phyloP scores from a whole-genome alignment of 35 echinoderm and acorn worm species.

The Hemicentrotus pulcherrimus region DNA sequence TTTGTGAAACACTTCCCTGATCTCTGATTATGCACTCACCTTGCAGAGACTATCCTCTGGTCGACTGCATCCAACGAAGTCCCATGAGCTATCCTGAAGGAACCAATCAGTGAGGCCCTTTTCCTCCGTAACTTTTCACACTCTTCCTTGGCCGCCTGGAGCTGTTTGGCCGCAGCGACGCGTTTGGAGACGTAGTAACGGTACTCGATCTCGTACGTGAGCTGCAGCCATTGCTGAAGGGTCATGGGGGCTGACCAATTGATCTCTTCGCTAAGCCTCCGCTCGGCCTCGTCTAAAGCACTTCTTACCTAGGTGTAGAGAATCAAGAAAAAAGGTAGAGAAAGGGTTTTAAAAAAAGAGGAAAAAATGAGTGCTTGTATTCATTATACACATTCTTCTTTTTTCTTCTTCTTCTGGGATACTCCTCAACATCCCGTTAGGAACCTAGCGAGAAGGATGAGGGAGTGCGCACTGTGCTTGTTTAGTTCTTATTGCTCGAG shows the following conservation, averaged over 20 bases:
- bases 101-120: slow-evolving; percentile 60
- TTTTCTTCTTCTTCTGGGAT: too few species aligned
- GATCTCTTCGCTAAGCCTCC: slow-evolving; percentile 62
- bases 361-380: neutral
- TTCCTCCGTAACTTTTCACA: slow-evolving; percentile 75
- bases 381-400: neutral
- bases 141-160: slow-evolving; percentile 89
- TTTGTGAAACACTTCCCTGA: too few species aligned
- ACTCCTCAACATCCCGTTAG: too few species aligned
- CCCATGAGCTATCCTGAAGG: slow-evolving; percentile 73
- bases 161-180: slow-evolving; percentile 75
- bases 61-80: slow-evolving; percentile 71
- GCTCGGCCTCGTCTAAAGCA: slow-evolving; percentile 82
- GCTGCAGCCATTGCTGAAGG: slow-evolving; percentile 88
- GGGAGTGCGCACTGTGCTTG: too few species aligned
- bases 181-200: slow-evolving; percentile 71
- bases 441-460: too few species aligned
- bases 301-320: slow-evolving; percentile 60
- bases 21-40: neutral
- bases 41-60: neutral
- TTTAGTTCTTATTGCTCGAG: too few species aligned
- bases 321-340: neutral
- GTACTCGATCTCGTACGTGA: slow-evolving; percentile 86
- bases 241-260: slow-evolving; percentile 73
- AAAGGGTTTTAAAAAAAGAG: too few species aligned